phyloP scores from a whole-genome alignment of 1,140 invertebrate species.

The Acromyrmex echinatior region DNA sequence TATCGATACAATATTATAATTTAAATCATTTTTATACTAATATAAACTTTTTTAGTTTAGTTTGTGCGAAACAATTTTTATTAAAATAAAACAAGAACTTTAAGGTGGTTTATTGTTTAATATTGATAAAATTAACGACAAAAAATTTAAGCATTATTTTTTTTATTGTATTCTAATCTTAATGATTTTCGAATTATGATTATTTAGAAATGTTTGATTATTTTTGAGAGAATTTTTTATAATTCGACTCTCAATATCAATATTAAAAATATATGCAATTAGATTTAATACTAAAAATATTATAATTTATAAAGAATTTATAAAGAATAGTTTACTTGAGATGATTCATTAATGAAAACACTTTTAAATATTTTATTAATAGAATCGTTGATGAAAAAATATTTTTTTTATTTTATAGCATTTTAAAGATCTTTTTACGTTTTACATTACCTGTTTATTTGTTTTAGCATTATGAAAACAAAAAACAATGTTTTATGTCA shows the following conservation, averaged over 20 bases:
- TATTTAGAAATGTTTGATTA: background rate
- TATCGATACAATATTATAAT: background rate
- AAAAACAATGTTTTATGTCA: background rate
- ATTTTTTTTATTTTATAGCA: background rate
- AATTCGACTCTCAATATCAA: background rate
- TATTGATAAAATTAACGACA: background rate
- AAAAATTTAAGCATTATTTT: background rate
- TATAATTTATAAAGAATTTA: background rate
- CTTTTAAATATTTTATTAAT: background rate
- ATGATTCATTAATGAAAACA: background rate
- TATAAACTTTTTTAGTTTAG: background rate
- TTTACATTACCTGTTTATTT: background rate
- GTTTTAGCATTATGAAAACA: background rate
- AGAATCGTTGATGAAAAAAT: background rate
- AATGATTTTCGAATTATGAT: background rate
- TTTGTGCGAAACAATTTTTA: background rate
- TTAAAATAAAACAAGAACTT: background rate
- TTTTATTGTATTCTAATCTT: background rate
- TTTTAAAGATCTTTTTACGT: background rate
- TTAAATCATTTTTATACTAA: background rate
- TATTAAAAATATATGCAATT: background rate
- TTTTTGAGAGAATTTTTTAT: background rate
- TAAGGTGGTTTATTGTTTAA: background rate
- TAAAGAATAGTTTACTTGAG: background rate
- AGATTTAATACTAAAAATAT: background rate